These are phyloP conservation scores for Eulemur rubriventer DNA, from an alignment of 2,797 vertebrate genomes.

Conservation along the genomic window DNA sequence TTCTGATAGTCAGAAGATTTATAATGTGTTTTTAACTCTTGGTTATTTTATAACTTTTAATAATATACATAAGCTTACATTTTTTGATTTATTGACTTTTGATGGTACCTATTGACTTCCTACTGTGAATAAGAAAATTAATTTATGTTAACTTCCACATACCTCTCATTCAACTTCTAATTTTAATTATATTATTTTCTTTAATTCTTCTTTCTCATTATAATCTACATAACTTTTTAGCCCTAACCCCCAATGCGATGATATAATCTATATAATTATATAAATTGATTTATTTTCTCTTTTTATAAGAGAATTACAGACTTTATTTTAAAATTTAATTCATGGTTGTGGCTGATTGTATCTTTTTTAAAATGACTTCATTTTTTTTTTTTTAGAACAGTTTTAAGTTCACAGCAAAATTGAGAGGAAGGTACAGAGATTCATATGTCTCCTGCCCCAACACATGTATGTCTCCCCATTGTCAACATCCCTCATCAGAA, in stretches of 20 bases:
- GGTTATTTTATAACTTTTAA: not conserved
- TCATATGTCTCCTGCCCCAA: not conserved
- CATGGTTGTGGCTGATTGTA: not conserved
- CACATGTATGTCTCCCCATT: not conserved
- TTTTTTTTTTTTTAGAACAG: not conserved
- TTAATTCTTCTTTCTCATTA: not conserved
- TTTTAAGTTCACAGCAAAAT: not conserved
- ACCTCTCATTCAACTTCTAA: not conserved
- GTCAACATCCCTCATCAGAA: not conserved
- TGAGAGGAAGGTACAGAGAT: not conserved
- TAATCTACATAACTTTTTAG: not conserved
- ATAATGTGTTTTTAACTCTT: not conserved
- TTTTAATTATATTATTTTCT: slow-evolving; percentile 11
- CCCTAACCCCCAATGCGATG: not conserved
- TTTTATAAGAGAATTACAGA: not conserved
- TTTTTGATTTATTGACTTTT: not conserved
- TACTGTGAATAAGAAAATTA: not conserved
- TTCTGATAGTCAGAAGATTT: slow-evolving; percentile 25
- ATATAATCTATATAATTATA: not conserved
- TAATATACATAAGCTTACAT: not conserved
- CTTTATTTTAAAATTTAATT: not conserved
- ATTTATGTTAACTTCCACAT: not conserved
- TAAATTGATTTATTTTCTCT: not conserved
- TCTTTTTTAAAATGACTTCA: not conserved
- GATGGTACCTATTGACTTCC: not conserved